Evolutionary conservation across 2,797 vertebrate genomes (phyloP).

Genomic region (Sibirionetta formosa): DNA sequence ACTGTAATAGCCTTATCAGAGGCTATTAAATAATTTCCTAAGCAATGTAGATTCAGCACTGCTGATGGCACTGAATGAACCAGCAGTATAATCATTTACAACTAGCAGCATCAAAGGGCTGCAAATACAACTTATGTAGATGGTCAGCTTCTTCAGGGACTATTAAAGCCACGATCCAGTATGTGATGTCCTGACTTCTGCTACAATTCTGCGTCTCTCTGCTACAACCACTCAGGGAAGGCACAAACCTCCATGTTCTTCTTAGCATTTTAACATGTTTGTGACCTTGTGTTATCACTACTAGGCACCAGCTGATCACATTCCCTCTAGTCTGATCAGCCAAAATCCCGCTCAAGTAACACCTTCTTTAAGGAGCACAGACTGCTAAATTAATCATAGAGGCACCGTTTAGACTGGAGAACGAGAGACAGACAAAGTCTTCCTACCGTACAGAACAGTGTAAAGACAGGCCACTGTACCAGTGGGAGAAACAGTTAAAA

Average conservation of each 20-base stretch:
- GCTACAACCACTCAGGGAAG: background rate
- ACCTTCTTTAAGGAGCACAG: background rate
- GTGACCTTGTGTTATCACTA: background rate
- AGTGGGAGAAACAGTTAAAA: background rate
- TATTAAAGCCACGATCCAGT: background rate
- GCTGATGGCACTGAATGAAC: background rate
- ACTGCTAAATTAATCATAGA: constrained; percentile 52
- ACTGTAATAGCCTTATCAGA: background rate
- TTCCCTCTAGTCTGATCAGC: background rate
- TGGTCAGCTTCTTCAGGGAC: background rate
- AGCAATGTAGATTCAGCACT: background rate
- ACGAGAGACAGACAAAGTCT: background rate
- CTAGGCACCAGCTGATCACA: background rate
- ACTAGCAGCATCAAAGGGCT: background rate
- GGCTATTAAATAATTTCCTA: background rate
- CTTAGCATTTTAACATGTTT: background rate
- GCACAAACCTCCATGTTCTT: background rate
- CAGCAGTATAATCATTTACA: background rate
- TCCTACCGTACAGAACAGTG: background rate
- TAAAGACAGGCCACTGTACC: background rate
- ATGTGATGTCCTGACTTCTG: background rate
- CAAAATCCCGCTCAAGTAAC: background rate
- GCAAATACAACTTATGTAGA: background rate
- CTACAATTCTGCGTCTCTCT: background rate
- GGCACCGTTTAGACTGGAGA: background rate